Evolutionary conservation across 1,140 invertebrate species (phyloP).

Genomic region (Meloidogyne chitwoodi): DNA sequence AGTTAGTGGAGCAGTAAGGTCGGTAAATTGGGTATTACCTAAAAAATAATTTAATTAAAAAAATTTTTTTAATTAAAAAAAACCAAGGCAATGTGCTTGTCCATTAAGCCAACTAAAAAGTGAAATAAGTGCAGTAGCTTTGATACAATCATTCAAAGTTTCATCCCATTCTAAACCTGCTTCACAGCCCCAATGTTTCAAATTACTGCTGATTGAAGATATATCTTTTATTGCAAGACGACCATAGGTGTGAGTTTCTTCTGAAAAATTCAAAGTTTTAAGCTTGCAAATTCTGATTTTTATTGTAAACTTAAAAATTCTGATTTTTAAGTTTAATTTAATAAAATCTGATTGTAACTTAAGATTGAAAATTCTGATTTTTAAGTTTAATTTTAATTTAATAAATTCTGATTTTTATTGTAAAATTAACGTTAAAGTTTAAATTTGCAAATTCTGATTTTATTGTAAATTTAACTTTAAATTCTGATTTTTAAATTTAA

Average conservation of each 20-base stretch:
- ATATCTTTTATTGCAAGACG: conserved; percentile 45
- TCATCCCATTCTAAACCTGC: conserved; percentile 34
- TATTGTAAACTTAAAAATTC: too few species aligned
- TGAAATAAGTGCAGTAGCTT: conserved; percentile 40
- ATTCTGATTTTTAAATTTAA: too few species aligned
- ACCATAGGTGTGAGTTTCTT: conserved; percentile 44
- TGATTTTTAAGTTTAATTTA: too few species aligned
- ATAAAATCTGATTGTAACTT: too few species aligned
- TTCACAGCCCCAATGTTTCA: conserved; percentile 31
- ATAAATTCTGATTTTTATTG: not conserved
- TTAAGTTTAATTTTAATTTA: too few species aligned
- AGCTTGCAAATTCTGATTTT: not conserved
- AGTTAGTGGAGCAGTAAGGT: conserved; percentile 42
- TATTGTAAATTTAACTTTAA: too few species aligned
- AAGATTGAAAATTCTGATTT: too few species aligned
- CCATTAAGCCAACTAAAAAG: conserved; percentile 57
- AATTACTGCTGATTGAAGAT: not conserved
- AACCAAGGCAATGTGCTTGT: conserved; percentile 50
- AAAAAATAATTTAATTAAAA: not conserved
- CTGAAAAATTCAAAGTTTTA: conserved; percentile 14
- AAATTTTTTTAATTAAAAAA: not conserved
- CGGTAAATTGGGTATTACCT: conserved; percentile 58
- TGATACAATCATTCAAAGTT: conserved; percentile 26
- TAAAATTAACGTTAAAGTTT: too few species aligned
- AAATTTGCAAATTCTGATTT: too few species aligned